A percentile compares a stretch with the other conserved stretches of the same genome.
These are phyloP conservation scores for Clistopyga incitator DNA, from an alignment of 2,888 invertebrate genomes.

Conservation along the genomic window DNA sequence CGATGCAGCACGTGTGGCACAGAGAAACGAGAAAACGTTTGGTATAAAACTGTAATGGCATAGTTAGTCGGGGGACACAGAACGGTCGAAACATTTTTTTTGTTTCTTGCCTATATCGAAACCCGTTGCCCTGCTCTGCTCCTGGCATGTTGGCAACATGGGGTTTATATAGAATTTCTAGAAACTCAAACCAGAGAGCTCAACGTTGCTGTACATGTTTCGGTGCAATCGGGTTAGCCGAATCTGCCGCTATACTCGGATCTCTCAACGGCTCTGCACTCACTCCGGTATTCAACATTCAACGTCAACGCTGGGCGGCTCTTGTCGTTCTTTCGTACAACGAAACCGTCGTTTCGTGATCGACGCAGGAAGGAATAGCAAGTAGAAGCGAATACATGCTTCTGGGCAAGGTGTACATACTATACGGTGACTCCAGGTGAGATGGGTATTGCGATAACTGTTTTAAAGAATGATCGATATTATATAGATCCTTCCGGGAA, in stretches of 20 bases:
- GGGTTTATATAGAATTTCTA: conserved; percentile 33
- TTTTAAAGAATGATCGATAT: neutral
- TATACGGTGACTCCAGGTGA: neutral
- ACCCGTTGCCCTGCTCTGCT: conserved; percentile 17
- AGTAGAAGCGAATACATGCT: conserved; percentile 32
- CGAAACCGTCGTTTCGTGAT: conserved; percentile 51
- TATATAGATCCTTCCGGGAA: neutral
- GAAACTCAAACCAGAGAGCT: neutral
- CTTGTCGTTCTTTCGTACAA: conserved; percentile 57
- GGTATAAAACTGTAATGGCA: conserved; percentile 39
- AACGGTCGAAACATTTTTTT: neutral
- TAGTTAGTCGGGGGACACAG: conserved; percentile 25
- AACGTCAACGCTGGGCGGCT: conserved; percentile 39
- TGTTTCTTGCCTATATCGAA: conserved; percentile 24
- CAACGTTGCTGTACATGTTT: conserved; percentile 37
- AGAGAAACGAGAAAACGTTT: conserved; percentile 18
- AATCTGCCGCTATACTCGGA: conserved; percentile 3
- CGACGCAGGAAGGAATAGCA: conserved; percentile 54
- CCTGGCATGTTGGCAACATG: conserved; percentile 36
- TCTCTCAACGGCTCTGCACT: conserved; percentile 14
- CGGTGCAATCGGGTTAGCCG: conserved; percentile 24
- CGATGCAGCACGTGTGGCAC: conserved; percentile 8
- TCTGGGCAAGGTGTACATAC: neutral
- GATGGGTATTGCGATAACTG: neutral
- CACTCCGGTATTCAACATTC: conserved; percentile 58